Evolutionary conservation across 1,140 invertebrate genomes (phyloP).

Genomic region (Temnothorax curvispinosus): DNA sequence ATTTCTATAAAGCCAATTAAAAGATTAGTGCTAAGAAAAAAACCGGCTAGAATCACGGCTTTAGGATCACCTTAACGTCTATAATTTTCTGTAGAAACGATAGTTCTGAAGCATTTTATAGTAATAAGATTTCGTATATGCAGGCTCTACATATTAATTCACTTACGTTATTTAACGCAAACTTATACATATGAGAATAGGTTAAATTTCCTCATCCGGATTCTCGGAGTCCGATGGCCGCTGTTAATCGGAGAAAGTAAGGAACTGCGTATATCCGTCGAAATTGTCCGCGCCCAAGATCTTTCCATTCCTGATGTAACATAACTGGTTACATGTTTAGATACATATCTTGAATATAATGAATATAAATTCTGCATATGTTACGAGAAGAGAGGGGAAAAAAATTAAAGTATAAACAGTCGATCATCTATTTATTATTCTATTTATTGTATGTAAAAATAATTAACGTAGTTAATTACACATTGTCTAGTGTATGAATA

Average conservation of each 20-base stretch:
- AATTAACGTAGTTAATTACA: not conserved
- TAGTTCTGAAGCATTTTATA: not conserved
- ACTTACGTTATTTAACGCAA: not conserved
- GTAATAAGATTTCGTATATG: not conserved
- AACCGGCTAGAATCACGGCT: no score
- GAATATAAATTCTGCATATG: not conserved
- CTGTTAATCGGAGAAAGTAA: slow-evolving; percentile 41
- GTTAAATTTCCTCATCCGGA: slow-evolving; percentile 5
- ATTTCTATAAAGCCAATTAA: no score
- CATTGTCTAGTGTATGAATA: not conserved
- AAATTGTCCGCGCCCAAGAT: slow-evolving; percentile 45
- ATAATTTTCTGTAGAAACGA: not conserved
- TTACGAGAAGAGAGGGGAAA: not conserved
- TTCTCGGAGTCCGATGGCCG: not conserved
- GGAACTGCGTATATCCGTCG: slow-evolving; percentile 46
- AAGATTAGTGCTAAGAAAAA: no score
- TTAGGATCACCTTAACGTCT: no score
- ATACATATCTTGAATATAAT: not conserved
- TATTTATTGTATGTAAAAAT: not conserved
- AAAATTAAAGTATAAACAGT: no score
- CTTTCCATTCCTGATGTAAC: slow-evolving; percentile 30
- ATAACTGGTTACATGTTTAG: not conserved
- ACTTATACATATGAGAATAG: not conserved
- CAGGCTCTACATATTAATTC: not conserved
- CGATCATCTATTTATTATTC: not conserved